Evolutionary conservation across 2,797 vertebrate species (phyloP), one percentile per base, ranked within the genome.

Genomic region (Apodemus agrarius): DNA sequence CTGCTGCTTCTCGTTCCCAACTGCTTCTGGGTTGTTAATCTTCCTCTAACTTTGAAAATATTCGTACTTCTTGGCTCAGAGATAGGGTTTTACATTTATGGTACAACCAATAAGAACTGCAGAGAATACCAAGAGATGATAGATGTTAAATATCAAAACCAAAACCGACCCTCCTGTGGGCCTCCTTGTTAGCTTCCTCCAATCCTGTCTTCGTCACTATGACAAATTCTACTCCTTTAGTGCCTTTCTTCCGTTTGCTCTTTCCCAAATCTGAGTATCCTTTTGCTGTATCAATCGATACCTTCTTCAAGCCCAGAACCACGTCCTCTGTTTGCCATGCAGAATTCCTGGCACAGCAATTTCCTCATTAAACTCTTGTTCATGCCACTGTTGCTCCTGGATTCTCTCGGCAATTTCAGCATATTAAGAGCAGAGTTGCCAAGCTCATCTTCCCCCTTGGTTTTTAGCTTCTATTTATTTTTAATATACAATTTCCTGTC

Each of bases 21-120:
- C 61, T 87, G 83, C 17, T 93, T 85, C 89, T 61, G 22, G 40
- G 46, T 3, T 76, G 76, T 89, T 91, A 65, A 65, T 81, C 31
- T 93, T 92, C 84, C 21, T 85, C 87, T 94, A 34, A 95, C 61
- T 88, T 57, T 91, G 69, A 95, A 96, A 59, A 84, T 46, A 88
- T 6, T 21, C 91, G 93, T 89, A 43, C 43, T 90, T 93, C 89
- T 93, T 89, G 65, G 46, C 54, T 85, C 69, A 65, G 63, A 26
- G 40, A 85, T 92, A 31, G 59, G 89, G 37, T 37, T 63, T 94
- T 69, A 82, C 1, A 65, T 72, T 31, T 89, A 46, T 43, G 54
- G 61, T 78, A 86, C 0, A 74, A 46, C 83, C 46, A 54, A 37
- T 67, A 96, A 89, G 67, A 95, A 87, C 40, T 52, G 54, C 40